Evolutionary conservation across 2,113 vertebrate genomes (phyloP), one percentile per base, ranked within the genome.

Genomic region (Ictalurus punctatus): DNA sequence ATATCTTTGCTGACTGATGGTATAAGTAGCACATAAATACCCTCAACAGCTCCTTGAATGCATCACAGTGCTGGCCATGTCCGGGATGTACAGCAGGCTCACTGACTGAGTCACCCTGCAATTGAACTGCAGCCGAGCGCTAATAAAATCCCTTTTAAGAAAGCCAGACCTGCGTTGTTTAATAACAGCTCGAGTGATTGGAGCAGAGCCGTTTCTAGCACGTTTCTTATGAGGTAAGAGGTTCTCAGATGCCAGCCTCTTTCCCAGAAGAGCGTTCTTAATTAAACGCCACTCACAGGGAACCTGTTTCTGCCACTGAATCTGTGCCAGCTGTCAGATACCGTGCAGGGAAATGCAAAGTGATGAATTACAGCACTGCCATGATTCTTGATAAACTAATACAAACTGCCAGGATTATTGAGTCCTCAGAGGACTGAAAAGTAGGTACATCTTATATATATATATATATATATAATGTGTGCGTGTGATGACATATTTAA

Each of bases 131-230:
- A 76, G 74, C 87, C 79, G 80, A 90, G 83, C 13, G 69, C 86
- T 83, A 90, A 90, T 90, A 91, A 91, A 88, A 88, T 69, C 71
- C 52, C 37, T 65, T 88, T 91, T 90, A 90, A 90, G 81, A 91
- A 91, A 90, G 67, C 89, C 90, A 92, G 91, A 92, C 93, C 92
- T 71, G 88, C 88, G 91, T 92, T 94, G 93, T 94, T 94, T 94
- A 95, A 95, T 95, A 94, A 95, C 93, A 95, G 90, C 92, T 91
- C 93, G 94, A 94, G 91, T 91, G 93, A 95, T 93, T 95, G 94
- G 94, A 94, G 93, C 92, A 93, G 93, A 95, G 94, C 94, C 92
- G 94, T 93, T 92, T 91, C 91, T 94, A 94, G 93, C 94, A 94
- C 92, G 89, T 89, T 92, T 92, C 94, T 93, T 93, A 95, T 95